These are phyloP conservation scores for Leistus spinibarbis DNA, from an alignment of 2,888 invertebrate species.

Conservation along the genomic window DNA sequence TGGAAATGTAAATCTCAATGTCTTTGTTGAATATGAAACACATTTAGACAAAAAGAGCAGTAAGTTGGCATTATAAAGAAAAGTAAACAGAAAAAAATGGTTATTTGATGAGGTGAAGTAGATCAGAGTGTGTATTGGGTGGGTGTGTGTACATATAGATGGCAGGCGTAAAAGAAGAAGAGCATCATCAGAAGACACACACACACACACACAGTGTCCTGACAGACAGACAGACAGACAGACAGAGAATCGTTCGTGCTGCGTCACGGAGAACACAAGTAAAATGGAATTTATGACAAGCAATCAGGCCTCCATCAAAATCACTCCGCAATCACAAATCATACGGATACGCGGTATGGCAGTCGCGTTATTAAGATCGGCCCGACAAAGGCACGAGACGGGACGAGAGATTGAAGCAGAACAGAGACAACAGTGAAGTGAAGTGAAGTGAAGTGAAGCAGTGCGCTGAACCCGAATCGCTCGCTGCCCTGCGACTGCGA, in stretches of 20 bases:
- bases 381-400: slow-evolving; percentile 6
- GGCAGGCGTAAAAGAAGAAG: neutral
- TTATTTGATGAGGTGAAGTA: too few relatives aligned
- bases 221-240: slow-evolving; percentile 7
- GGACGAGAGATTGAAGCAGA: neutral
- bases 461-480: neutral
- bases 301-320: slow-evolving; percentile 24
- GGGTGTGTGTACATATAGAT: neutral
- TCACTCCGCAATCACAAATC: slow-evolving; percentile 25
- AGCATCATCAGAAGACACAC: neutral
- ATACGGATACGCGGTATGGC: slow-evolving; percentile 3
- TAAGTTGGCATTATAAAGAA: too few relatives aligned
- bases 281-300: slow-evolving; percentile 25
- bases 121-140: too few relatives aligned
- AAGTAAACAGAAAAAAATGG: too few relatives aligned
- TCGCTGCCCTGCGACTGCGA: neutral
- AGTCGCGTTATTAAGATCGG: slow-evolving; percentile 18
- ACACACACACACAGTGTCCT: neutral
- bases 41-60: too few relatives aligned
- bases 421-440: neutral
- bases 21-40: too few relatives aligned
- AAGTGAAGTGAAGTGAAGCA: too few relatives aligned
- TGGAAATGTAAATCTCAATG: too few relatives aligned
- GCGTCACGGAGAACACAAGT: slow-evolving; percentile 23
- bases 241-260: neutral